Evolutionary conservation across 2,888 invertebrate genomes (phyloP).

Genomic region (Drosophila infuscata): DNA sequence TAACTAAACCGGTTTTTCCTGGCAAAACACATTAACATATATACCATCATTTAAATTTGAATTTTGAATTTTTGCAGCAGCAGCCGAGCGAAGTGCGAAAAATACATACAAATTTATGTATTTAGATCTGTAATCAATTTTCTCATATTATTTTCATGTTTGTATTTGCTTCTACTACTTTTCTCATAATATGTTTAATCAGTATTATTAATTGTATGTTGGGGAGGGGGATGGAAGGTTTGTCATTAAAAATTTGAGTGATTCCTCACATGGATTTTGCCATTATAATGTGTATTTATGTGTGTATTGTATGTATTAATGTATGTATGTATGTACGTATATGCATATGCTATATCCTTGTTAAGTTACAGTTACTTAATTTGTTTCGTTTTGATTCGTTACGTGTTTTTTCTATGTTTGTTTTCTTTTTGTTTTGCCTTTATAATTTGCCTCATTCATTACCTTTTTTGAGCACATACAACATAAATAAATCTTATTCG

Average conservation of each 20-base stretch:
- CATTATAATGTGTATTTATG: slow-evolving; percentile 49
- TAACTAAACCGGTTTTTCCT: slow-evolving; percentile 48
- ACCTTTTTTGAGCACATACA: slow-evolving; percentile 52
- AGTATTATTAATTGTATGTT: slow-evolving; percentile 45
- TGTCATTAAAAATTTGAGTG: slow-evolving; percentile 61
- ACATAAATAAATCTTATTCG: slow-evolving; percentile 30
- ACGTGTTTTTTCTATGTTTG: slow-evolving; percentile 29
- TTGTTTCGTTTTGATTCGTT: slow-evolving; percentile 38
- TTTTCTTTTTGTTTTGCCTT: slow-evolving; percentile 17
- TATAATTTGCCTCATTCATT: slow-evolving; percentile 18
- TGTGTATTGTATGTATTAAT: slow-evolving; percentile 30
- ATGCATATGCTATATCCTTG: slow-evolving; percentile 59
- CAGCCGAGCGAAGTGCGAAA: slow-evolving; percentile 59
- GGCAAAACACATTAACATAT: slow-evolving; percentile 48
- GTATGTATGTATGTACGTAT: slow-evolving; percentile 42
- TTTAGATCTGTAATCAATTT: slow-evolving; percentile 32
- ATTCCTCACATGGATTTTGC: slow-evolving; percentile 37
- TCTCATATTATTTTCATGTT: slow-evolving; percentile 25
- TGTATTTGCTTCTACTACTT: slow-evolving; percentile 36
- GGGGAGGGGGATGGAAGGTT: slow-evolving; percentile 5
- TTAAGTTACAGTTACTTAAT: slow-evolving; percentile 68
- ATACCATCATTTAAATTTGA: slow-evolving; percentile 49
- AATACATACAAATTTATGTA: slow-evolving; percentile 41
- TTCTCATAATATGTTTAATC: slow-evolving; percentile 45
- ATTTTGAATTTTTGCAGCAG: slow-evolving; percentile 47